phyloP scores from a whole-genome alignment of 2,888 invertebrate genomes.

The Mellilla xanthometata region DNA sequence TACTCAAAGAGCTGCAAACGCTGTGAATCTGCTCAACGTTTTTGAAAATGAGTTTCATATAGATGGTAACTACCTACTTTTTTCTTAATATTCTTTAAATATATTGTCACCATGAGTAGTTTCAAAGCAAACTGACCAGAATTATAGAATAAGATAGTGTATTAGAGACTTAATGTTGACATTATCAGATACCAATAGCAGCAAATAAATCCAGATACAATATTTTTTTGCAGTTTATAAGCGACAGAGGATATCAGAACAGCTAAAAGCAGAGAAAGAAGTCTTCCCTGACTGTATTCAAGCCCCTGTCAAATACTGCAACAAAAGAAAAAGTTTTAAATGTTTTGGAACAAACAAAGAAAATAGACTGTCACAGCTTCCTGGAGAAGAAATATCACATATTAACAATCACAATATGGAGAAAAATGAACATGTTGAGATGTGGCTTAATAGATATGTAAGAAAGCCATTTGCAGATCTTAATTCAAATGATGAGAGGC shows the following conservation, averaged over 20 bases:
- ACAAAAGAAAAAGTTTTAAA: slow-evolving; percentile 59
- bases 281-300: slow-evolving; percentile 73
- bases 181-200: too few species aligned
- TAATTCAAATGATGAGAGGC: slow-evolving; percentile 46
- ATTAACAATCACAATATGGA: slow-evolving; percentile 48
- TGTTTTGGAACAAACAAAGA: slow-evolving; percentile 42
- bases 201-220: too few species aligned
- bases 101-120: too few species aligned
- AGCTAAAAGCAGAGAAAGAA: slow-evolving; percentile 62
- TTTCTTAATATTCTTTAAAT: too few species aligned
- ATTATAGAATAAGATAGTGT: too few species aligned
- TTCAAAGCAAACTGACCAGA: too few species aligned
- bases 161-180: too few species aligned
- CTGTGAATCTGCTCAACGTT: slow-evolving; percentile 41
- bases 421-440: slow-evolving; percentile 50
- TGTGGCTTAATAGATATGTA: slow-evolving; percentile 60
- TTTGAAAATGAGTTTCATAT: slow-evolving; percentile 56
- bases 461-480: slow-evolving; percentile 63
- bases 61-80: slow-evolving; percentile 47
- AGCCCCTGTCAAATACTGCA: slow-evolving; percentile 63
- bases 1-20: slow-evolving; percentile 47
- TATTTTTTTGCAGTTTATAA: slow-evolving; percentile 52
- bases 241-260: slow-evolving; percentile 56
- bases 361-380: slow-evolving; percentile 42
- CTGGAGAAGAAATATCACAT: slow-evolving; percentile 51